Evolutionary conservation across 2,113 vertebrate species (phyloP).

Genomic region (Pluvianellus socialis): DNA sequence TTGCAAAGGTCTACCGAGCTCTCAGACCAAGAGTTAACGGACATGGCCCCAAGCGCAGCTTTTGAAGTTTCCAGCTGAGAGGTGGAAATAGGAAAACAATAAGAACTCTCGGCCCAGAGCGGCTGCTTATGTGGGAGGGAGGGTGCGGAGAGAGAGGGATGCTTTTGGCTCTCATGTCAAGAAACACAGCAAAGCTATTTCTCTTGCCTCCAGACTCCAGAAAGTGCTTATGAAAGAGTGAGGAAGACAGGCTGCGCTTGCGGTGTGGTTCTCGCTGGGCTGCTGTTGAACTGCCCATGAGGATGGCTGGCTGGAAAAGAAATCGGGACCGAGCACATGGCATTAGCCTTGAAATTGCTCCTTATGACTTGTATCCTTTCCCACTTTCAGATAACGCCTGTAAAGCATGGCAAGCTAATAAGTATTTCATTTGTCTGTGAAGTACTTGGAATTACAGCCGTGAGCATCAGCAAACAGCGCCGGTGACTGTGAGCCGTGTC

Average conservation of each 20-base stretch:
- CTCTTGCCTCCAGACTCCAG: background rate
- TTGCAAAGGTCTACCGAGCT: accelerated
- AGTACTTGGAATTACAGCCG: background rate
- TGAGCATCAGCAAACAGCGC: accelerated
- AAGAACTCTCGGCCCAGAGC: background rate
- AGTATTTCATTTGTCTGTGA: background rate
- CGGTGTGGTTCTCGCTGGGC: background rate
- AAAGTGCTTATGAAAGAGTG: background rate
- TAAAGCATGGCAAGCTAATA: background rate
- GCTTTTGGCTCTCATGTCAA: background rate
- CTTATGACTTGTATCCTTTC: background rate
- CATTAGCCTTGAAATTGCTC: background rate
- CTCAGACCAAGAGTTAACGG: background rate
- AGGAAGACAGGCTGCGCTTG: background rate
- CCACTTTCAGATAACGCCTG: background rate
- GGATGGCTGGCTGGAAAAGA: background rate
- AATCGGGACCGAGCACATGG: accelerated
- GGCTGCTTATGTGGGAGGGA: background rate
- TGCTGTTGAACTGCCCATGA: background rate
- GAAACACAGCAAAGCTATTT: background rate
- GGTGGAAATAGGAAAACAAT: background rate
- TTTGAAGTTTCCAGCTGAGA: background rate
- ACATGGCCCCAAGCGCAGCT: background rate
- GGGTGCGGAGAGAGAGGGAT: background rate
- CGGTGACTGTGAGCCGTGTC: accelerated